Base-by-base conservation (phyloP, 2,797 vertebrate genomes). In the Molothrus ater region DNA sequence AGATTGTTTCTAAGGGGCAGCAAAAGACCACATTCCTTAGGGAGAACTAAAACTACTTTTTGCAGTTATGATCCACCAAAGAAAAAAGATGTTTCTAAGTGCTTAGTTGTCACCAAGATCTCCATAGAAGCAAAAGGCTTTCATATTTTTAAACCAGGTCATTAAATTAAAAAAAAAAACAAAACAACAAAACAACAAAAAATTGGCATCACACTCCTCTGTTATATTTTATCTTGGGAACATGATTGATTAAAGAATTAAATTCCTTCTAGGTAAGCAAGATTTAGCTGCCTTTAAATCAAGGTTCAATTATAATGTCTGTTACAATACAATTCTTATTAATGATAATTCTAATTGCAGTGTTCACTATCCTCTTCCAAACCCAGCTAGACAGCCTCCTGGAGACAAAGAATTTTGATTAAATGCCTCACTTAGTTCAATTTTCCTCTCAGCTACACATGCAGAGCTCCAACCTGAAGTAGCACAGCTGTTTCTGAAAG, bases 401-500 rank as follows among this genome's bases (percentile, higher is more conserved):
- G 42, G 61, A 93, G 69, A 87, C 78, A 90, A 74, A 85, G 84
- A 83, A 72, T 84, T 90, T 73, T 75, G 48, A 93, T 78, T 81
- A 51, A 83, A 65, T 84, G 54, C 47, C 71, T 90, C 75, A 48
- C 12, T 42, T 56, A 45, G 54, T 61, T 65, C 38, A 53, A 32
- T 71, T 69, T 69, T 56, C 75, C 61, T 66, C 53, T 64, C 75
- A 80, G 64, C 29, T 66, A 48, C 61, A 75, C 48, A 50, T 5
- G 28, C 72, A 83, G 53, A 90, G 48, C 43, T 84, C 60, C 38
- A 61, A 68, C 40, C 43, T 32, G 31, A 80, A 91, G 40, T 9
- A 59, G 53, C 76, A 59, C 2, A 70, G 53, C 75, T 60, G 64
- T 71, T 81, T 53, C 68, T 71, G 64, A 34, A 69, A 63, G 38